Base-by-base conservation (phyloP, 1,140 invertebrate genomes). In the Megathymus violae region DNA sequence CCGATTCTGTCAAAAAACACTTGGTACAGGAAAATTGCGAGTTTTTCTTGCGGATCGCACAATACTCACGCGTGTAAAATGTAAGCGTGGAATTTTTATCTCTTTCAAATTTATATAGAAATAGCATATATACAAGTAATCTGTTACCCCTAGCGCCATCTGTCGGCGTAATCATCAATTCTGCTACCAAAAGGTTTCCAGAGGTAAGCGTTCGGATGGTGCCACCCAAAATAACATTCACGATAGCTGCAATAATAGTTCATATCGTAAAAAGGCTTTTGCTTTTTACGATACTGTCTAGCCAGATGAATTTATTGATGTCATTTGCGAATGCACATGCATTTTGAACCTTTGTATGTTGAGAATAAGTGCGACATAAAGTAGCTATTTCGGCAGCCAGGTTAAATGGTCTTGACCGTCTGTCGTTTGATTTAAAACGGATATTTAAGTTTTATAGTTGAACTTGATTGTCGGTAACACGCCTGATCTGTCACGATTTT, bases 271-370 rank as follows among this genome's bases (percentile, higher is more conserved):
- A 58, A 58, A 58, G 25, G 52, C 68, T 76, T 81, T 77, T 76
- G 77, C 67, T 36, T 61, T 78, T 79, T 79, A 82, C 65, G 75
- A 75, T 69, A 67, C 48, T 62, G 77, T 78, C 75, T 78, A 74
- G 74, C 69, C 76, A 65, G 67, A 79, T 70, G 67, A 70, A 65
- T 71, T 78, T 74, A 78, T 71, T 62, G 43, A 7, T 56, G 52
- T 46, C 62, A 64, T 44, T 46, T 31, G 4, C 10, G n/a, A 27
- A 31, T 56, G 50, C 58, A 58, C 17, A 58, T 62, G 50, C 61
- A 38, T 61, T 67, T 58, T 41, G 17, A 44, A 59, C 64, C 40
- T 16, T 71, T 43, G 14, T 11, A 15, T 44, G 1, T 22, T 11
- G 7, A 27, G 38, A 44, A 51, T 62, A 62, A 43, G 59, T 63